Evolutionary conservation across 2,113 vertebrate genomes (phyloP), one percentile per base, ranked within the genome.

Genomic region (Charina bottae): DNA sequence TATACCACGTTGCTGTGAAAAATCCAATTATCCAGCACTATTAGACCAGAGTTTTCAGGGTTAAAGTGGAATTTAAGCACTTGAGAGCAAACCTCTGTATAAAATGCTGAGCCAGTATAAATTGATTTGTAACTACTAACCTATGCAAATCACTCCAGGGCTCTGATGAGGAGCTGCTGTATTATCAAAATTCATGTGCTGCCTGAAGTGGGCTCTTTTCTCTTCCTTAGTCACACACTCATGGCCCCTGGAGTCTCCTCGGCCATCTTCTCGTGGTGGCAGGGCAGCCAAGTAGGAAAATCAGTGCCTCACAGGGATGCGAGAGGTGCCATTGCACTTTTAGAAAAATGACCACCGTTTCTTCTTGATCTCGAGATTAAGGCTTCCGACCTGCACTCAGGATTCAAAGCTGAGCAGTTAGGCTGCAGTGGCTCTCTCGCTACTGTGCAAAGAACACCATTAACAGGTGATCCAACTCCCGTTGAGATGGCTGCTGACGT

Each of bases 21-120:
- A 88, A 85, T 24, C 68, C 28, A 88, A 90, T 1, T n/a, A 7
- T 89, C 4, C 87, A 19, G 21, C 60, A 4, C 2, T 90, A 15
- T 90, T 33, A 17, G 7, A 13, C 6, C 6, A 84, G 1, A 64
- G 2, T 91, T 59, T 87, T 17, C 55, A 92, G 86, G 46, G 11
- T 87, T 26, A 12, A 85, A 1, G 49, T 3, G 62, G 62, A 93
- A 59, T 83, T 42, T 54, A 93, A 96, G 85, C 88, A 49, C 23
- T 91, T 83, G 53, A 93, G 92, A 91, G 37, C 19, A 94, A 94
- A 92, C 24, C 0, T 10, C 17, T 1, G 91, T 88, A 60, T 42
- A 83, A 21, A 17, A 46, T 17, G 92, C 60, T 58, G 88, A 93
- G 56, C 28, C 42, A 62, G 26, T 53, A 21, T 59, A 85, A 85